Conservation (phyloP, 2,797 vertebrate species). For the Anabas testudineus region DNA sequence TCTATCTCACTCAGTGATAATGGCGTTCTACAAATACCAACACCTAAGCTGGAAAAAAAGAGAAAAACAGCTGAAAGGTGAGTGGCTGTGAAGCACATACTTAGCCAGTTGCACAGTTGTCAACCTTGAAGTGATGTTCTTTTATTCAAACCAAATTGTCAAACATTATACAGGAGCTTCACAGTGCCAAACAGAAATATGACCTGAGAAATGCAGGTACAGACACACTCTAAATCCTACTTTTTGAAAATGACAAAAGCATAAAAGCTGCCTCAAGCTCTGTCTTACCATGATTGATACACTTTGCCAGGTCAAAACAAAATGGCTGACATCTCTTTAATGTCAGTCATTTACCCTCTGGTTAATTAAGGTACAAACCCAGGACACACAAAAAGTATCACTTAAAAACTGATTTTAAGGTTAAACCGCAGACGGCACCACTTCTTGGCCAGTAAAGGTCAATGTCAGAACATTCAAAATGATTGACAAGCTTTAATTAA, state of each 20-base stretch:
- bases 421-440: no score
- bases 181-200: slow-evolving; percentile 28
- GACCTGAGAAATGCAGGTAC: slow-evolving; percentile 25
- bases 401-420: no score
- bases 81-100: slow-evolving; percentile 4
- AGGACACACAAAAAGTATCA: background rate
- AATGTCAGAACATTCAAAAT: background rate
- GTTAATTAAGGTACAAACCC: background rate
- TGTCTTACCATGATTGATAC: background rate
- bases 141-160: slow-evolving; percentile 47
- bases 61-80: slow-evolving; percentile 27
- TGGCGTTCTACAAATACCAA: slow-evolving; percentile 49
- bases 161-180: background rate
- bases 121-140: slow-evolving; percentile 48
- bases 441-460: background rate
- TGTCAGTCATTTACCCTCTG: background rate
- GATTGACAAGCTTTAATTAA: background rate
- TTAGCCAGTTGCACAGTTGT: slow-evolving; percentile 34
- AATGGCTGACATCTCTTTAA: background rate
- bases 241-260: slow-evolving; percentile 3
- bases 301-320: slow-evolving; percentile 6
- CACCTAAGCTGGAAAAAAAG: slow-evolving; percentile 14
- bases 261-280: background rate
- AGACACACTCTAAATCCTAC: background rate
- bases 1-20: slow-evolving; percentile 50